phyloP scores from a whole-genome alignment of 2,797 vertebrate genomes.

The Notolepis coatsorum region DNA sequence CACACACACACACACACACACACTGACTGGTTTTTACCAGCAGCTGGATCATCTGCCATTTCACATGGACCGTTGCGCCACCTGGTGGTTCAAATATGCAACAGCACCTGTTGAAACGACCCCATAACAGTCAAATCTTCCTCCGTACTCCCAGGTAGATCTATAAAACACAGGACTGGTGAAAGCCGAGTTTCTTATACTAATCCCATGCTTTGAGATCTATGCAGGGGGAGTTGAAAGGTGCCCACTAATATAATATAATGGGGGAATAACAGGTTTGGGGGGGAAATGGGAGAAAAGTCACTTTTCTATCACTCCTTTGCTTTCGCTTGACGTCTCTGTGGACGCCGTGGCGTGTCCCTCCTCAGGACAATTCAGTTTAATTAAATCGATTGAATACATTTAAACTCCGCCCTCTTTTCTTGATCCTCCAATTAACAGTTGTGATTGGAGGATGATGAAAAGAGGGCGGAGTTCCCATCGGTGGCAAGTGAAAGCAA shows the following conservation, averaged over 20 bases:
- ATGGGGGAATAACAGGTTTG: not conserved
- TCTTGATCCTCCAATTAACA: too few relatives aligned
- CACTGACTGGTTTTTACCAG: conserved; percentile 34
- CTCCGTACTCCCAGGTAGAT: not conserved
- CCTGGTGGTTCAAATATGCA: conserved; percentile 66
- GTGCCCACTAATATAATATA: not conserved
- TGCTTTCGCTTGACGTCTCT: not conserved
- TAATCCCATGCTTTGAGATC: not conserved
- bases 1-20: conserved; percentile 1
- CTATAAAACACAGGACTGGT: not conserved
- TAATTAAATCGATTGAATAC: not conserved
- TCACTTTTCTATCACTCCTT: not conserved
- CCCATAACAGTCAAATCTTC: too few relatives aligned
- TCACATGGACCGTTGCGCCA: conserved; percentile 52
- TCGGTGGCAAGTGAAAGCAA: conserved; percentile 5
- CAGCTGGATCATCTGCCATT: conserved; percentile 45
- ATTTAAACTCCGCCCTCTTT: too few relatives aligned
- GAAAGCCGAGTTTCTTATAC: not conserved
- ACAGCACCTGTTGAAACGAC: not conserved
- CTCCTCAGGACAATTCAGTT: too few relatives aligned
- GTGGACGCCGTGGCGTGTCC: too few relatives aligned
- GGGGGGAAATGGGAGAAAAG: not conserved
- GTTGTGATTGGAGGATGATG: too few relatives aligned
- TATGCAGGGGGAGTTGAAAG: too few relatives aligned
- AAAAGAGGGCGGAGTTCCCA: too few relatives aligned